Percentiles rank a stretch among this genome's conserved stretches.
Conservation (phyloP, 2,113 vertebrate species). For the Saccopteryx leptura region DNA sequence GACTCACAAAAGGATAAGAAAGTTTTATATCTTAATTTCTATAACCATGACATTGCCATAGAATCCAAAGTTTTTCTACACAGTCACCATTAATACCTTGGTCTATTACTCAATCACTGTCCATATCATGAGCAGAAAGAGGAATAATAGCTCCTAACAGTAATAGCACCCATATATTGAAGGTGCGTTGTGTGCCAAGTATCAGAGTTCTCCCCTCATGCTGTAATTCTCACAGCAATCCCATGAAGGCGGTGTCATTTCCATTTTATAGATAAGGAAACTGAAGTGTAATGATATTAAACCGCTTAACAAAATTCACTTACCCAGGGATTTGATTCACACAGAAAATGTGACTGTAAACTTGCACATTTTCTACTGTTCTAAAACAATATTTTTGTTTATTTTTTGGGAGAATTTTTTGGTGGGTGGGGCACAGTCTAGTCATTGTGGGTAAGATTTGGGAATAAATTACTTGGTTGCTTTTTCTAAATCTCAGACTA, state of each 20-base stretch:
- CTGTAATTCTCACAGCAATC: background rate
- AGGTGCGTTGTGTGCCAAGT: background rate
- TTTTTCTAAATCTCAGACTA: constrained; percentile 43
- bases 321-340: background rate
- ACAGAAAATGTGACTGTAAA: background rate
- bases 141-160: background rate
- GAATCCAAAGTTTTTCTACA: background rate
- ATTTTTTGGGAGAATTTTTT: background rate
- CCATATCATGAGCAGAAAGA: background rate
- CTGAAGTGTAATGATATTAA: background rate
- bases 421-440: background rate
- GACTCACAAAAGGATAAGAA: background rate
- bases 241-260: background rate
- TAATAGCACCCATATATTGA: background rate
- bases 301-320: background rate
- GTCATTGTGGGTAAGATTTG: background rate
- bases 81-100: background rate
- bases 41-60: background rate
- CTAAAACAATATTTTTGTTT: background rate
- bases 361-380: background rate
- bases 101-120: background rate
- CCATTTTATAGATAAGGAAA: background rate
- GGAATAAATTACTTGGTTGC: background rate
- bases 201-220: background rate
- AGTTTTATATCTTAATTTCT: background rate